A percentile compares a stretch with the other conserved stretches of the same genome.
These are phyloP conservation scores for Artemia franciscana DNA, from an alignment of 1,140 invertebrate genomes.

Conservation along the genomic window DNA sequence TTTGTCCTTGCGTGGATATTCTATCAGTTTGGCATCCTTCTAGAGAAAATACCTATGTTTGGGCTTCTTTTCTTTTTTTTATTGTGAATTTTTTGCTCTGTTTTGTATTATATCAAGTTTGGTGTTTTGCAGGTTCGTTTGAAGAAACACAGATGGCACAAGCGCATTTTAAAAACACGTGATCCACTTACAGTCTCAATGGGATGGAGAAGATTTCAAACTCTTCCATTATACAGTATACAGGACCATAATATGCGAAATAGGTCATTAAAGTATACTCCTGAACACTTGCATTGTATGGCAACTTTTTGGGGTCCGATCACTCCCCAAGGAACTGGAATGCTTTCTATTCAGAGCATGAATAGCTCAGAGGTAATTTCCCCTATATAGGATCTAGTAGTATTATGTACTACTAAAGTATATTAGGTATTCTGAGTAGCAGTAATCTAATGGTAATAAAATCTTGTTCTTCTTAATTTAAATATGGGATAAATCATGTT, in stretches of 20 bases:
- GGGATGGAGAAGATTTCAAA: slow-evolving; percentile 94
- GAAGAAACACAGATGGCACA: slow-evolving; percentile 94
- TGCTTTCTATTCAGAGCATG: slow-evolving; percentile 68
- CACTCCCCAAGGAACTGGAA: slow-evolving; percentile 79
- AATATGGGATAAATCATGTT: too few relatives aligned
- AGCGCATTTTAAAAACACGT: slow-evolving; percentile 77
- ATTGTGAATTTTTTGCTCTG: too few relatives aligned
- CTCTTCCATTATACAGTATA: slow-evolving; percentile 73
- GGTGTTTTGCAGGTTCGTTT: slow-evolving; percentile 34
- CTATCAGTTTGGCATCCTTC: too few relatives aligned
- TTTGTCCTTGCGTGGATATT: too few relatives aligned
- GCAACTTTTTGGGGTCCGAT: slow-evolving; percentile 93
- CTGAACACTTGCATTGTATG: slow-evolving; percentile 83
- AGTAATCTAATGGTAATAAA: too few relatives aligned
- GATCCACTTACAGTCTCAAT: slow-evolving; percentile 91
- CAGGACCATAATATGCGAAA: slow-evolving; percentile 87
- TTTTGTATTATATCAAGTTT: too few relatives aligned
- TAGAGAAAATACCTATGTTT: too few relatives aligned
- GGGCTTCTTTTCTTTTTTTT: too few relatives aligned
- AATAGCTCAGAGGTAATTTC: slow-evolving; percentile 24
- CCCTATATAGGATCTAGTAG: too few relatives aligned
- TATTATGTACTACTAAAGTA: too few relatives aligned
- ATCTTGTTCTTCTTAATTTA: too few relatives aligned
- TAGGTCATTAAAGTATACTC: slow-evolving; percentile 86
- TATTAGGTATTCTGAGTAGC: too few relatives aligned